Percentiles rank a stretch among this genome's conserved stretches.
Evolutionary conservation across 2,113 vertebrate genomes (phyloP).

Genomic region (Ochotona princeps): DNA sequence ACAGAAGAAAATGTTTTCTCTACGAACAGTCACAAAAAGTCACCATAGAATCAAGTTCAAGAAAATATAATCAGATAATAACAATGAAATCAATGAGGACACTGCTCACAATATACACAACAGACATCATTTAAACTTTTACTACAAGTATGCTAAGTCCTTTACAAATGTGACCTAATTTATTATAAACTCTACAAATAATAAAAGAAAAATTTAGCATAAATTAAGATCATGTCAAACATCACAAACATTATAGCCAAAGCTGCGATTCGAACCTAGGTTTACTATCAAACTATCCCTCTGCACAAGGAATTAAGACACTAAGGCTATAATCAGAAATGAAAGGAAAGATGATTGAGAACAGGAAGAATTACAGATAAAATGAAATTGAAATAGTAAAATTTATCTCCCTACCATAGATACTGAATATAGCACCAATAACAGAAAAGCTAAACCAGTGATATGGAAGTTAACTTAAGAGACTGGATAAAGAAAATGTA

Average conservation of each 20-base stretch:
- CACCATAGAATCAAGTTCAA: background rate
- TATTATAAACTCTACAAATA: background rate
- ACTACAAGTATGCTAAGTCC: background rate
- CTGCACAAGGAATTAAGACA: background rate
- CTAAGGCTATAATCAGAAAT: background rate
- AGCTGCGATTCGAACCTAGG: background rate
- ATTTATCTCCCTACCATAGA: background rate
- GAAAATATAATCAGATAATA: background rate
- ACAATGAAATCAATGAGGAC: background rate
- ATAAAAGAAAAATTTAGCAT: constrained; percentile 12
- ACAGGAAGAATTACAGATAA: background rate
- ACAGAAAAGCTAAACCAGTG: background rate
- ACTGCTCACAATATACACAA: background rate
- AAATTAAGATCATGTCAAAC: constrained; percentile 23
- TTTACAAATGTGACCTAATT: background rate
- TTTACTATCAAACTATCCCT: background rate
- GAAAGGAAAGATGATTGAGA: background rate
- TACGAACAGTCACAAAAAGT: constrained; percentile 2
- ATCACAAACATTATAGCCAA: background rate
- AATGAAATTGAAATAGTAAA: background rate
- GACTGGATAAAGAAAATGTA: too few species aligned
- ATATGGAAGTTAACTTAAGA: background rate
- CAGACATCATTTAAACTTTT: background rate
- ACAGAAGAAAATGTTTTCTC: background rate
- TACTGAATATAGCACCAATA: background rate